phyloP scores from a whole-genome alignment of 2,113 vertebrate genomes.

The Etia nguti region DNA sequence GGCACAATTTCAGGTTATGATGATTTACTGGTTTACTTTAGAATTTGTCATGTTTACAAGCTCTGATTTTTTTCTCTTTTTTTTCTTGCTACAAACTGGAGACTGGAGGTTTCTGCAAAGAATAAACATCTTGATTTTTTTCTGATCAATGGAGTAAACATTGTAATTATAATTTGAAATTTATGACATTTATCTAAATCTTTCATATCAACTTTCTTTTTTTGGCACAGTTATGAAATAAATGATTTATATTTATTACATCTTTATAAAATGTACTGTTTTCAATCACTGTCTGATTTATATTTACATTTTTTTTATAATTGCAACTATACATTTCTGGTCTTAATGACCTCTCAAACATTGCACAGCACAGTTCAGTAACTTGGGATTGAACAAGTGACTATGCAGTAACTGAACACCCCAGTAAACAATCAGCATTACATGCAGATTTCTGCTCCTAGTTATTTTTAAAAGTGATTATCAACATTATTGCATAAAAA shows the following conservation, averaged over 20 bases:
- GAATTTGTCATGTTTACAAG: background rate
- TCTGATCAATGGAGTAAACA: background rate
- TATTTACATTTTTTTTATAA: background rate
- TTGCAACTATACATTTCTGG: background rate
- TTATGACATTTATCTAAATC: background rate
- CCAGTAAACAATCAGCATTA: background rate
- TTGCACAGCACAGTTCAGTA: background rate
- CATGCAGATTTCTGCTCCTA: background rate
- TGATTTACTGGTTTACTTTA: background rate
- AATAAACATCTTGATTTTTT: background rate
- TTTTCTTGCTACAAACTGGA: background rate
- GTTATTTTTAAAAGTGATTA: background rate
- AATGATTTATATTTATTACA: slow-evolving; percentile 34
- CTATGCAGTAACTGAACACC: background rate
- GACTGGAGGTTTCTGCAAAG: background rate
- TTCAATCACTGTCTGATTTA: background rate
- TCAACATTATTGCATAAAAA: background rate
- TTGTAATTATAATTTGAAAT: background rate
- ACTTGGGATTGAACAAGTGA: background rate
- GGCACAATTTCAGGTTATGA: background rate
- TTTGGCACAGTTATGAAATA: slow-evolving; percentile 14
- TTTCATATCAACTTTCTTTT: background rate
- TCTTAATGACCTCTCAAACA: background rate
- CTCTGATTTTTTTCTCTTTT: background rate
- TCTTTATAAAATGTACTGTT: background rate